phyloP scores from a whole-genome alignment of 2,888 invertebrate species.

The Ormyrus thymus region DNA sequence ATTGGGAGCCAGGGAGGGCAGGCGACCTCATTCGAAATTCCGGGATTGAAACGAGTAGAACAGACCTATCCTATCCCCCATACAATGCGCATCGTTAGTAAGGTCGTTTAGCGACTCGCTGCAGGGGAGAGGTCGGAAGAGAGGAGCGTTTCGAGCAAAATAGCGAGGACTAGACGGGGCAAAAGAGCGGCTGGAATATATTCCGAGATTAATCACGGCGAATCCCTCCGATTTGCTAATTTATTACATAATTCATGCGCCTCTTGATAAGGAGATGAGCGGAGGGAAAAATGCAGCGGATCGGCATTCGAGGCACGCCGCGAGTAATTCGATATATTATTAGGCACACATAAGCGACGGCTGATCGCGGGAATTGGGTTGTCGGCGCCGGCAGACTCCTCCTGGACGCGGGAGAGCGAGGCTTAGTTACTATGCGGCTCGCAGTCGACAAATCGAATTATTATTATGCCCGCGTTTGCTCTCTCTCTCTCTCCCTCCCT shows the following conservation, averaged over 20 bases:
- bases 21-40: conserved; percentile 51
- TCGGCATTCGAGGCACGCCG: conserved; percentile 68
- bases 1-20: conserved; percentile 14
- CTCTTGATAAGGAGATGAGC: conserved; percentile 5
- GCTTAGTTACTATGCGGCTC: conserved; percentile 70
- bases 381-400: conserved; percentile 63
- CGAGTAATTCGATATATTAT: conserved; percentile 73
- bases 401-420: conserved; percentile 49
- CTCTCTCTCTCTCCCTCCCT: conserved; percentile 6
- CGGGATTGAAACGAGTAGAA: conserved; percentile 51
- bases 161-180: conserved; percentile 32
- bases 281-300: background rate
- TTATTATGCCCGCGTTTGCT: conserved; percentile 65
- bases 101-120: conserved; percentile 48
- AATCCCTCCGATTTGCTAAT: conserved; percentile 61
- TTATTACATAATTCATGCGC: conserved; percentile 66
- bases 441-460: conserved; percentile 71
- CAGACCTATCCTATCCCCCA: conserved; percentile 46
- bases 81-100: conserved; percentile 57
- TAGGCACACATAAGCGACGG: conserved; percentile 73
- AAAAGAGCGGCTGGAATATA: conserved; percentile 53
- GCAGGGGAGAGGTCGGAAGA: conserved; percentile 19
- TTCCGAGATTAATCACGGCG: conserved; percentile 59
- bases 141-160: conserved; percentile 44
- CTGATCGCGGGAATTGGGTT: conserved; percentile 74